phyloP scores from a whole-genome alignment of 2,113 vertebrate species.

The Sebastes fasciatus region DNA sequence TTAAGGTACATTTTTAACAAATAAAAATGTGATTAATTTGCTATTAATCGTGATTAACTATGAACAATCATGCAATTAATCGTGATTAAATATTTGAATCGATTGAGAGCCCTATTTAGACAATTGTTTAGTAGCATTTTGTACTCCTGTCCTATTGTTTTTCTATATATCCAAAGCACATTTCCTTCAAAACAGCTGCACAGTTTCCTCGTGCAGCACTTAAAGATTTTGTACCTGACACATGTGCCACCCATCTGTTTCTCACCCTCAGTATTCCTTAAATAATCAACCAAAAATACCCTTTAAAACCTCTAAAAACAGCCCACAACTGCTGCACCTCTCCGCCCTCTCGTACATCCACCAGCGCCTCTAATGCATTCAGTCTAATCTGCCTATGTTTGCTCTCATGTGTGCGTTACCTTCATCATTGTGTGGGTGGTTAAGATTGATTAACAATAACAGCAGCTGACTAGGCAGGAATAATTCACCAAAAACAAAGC shows the following conservation, averaged over 20 bases:
- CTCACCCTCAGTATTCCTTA: background rate
- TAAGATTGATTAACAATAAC: constrained; percentile 78
- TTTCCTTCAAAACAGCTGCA: constrained; percentile 24
- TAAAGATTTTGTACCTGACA: constrained; percentile 2
- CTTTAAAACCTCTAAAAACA: background rate
- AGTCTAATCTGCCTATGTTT: constrained; percentile 71
- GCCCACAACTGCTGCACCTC: constrained; percentile 7
- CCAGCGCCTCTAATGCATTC: constrained; percentile 42
- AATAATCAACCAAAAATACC: background rate
- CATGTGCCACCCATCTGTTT: background rate
- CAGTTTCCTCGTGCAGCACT: background rate
- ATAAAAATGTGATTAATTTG: no score
- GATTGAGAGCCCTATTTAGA: no score
- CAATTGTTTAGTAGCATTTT: background rate
- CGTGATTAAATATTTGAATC: no score
- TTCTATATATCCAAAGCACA: no score
- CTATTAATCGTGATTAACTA: no score
- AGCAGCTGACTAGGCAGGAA: constrained; percentile 74
- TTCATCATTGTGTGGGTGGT: constrained; percentile 56
- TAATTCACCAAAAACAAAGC: constrained; percentile 71
- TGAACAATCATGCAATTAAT: no score
- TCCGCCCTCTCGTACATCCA: constrained; percentile 25
- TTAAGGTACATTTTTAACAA: no score
- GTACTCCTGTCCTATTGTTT: background rate
- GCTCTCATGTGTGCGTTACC: constrained; percentile 70